These are phyloP conservation scores for Masnerella sp. DNA, from an alignment of 2,888 invertebrate species.

Conservation along the genomic window DNA sequence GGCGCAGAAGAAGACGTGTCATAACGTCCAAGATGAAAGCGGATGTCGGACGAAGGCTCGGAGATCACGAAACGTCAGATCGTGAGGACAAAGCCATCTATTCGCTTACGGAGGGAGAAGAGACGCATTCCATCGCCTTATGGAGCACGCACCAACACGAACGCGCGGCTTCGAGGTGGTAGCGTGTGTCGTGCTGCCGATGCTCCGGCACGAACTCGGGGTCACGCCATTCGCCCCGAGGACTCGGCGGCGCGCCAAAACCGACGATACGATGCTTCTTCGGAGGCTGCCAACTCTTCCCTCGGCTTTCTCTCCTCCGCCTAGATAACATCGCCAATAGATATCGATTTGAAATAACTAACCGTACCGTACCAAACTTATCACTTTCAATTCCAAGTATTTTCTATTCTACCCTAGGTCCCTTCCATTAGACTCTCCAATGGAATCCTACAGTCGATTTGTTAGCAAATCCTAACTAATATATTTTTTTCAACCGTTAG, in stretches of 20 bases:
- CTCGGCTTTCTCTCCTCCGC: conserved; percentile 40
- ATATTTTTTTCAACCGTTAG: no score
- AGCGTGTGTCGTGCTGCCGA: conserved; percentile 64
- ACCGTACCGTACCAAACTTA: conserved; percentile 26
- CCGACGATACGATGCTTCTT: conserved; percentile 59
- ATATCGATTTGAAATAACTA: conserved; percentile 54
- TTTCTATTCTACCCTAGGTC: no score
- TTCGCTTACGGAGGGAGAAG: conserved; percentile 64
- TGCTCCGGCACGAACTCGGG: conserved; percentile 60
- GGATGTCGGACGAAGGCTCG: conserved; percentile 58
- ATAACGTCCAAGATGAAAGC: conserved; percentile 47
- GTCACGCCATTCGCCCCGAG: conserved; percentile 67
- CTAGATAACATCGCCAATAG: conserved; percentile 57
- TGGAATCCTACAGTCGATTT: no score
- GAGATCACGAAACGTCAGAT: conserved; percentile 69
- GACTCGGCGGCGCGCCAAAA: conserved; percentile 60
- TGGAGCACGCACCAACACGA: conserved; percentile 63
- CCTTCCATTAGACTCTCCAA: no score
- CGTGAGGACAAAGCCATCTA: conserved; percentile 72
- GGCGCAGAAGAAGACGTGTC: conserved; percentile 30
- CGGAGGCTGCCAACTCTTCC: conserved; percentile 60
- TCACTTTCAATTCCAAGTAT: conserved; percentile 31
- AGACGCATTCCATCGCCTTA: conserved; percentile 73
- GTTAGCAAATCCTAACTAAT: no score
- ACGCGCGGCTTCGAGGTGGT: conserved; percentile 48